Evolutionary conservation across 2,113 vertebrate species (phyloP).

Genomic region (Cavia aperea): DNA sequence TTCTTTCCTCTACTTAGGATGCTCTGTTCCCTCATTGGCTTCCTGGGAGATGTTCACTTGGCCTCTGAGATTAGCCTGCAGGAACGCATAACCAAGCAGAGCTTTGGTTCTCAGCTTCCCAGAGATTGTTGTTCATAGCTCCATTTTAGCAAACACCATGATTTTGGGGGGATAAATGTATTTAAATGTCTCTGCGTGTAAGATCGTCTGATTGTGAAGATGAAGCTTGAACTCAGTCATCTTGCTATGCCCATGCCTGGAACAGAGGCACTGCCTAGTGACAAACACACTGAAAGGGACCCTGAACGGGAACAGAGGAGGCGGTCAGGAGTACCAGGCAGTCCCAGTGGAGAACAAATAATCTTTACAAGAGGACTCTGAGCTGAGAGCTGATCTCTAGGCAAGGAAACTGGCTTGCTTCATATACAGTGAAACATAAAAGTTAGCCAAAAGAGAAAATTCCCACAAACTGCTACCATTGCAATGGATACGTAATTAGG

Average conservation of each 20-base stretch:
- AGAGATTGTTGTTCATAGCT: background rate
- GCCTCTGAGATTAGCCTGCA: no score
- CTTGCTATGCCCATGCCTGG: background rate
- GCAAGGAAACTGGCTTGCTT: no score
- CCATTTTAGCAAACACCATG: background rate
- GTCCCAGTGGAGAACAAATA: no score
- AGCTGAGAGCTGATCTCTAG: no score
- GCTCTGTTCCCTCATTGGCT: background rate
- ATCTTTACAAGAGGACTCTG: no score
- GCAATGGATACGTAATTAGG: background rate
- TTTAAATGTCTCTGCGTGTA: background rate
- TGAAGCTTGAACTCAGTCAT: background rate
- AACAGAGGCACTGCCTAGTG: background rate
- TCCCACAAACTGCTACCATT: background rate
- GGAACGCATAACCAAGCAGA: background rate
- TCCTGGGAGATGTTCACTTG: background rate
- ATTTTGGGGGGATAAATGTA: background rate
- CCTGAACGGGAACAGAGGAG: background rate
- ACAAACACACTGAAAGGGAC: background rate
- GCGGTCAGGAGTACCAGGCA: no score
- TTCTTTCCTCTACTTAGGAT: background rate
- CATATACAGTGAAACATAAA: no score
- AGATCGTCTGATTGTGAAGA: background rate
- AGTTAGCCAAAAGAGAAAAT: background rate
- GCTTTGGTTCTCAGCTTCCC: background rate